Evolutionary conservation across 1,140 invertebrate genomes (phyloP).

Genomic region (Teleopsis dalmanni): DNA sequence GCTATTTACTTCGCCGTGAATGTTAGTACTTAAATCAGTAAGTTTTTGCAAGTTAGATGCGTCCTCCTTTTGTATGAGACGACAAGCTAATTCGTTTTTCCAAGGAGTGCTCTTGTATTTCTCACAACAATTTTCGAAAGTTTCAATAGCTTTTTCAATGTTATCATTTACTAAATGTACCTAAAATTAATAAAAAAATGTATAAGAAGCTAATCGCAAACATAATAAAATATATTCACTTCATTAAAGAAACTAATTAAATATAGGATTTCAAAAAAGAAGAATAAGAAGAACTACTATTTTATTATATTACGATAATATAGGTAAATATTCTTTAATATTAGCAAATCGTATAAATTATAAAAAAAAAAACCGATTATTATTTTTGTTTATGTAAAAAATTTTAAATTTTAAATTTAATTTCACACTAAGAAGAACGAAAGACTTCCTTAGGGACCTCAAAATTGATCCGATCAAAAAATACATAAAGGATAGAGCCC

Average conservation of each 20-base stretch:
- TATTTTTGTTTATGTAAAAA: no score
- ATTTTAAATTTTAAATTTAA: no score
- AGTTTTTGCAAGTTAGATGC: slow-evolving; percentile 66
- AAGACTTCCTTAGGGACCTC: no score
- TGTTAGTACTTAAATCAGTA: slow-evolving; percentile 65
- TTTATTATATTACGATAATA: not conserved
- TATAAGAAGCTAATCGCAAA: not conserved
- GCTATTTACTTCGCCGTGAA: slow-evolving; percentile 74
- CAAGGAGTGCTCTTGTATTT: slow-evolving; percentile 59
- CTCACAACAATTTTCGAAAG: slow-evolving; percentile 60
- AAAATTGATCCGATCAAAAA: no score
- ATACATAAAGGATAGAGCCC: no score
- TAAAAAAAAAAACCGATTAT: no score
- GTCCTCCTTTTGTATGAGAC: slow-evolving; percentile 69
- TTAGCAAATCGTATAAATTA: no score
- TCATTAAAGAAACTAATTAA: not conserved
- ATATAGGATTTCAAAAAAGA: not conserved
- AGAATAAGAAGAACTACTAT: not conserved
- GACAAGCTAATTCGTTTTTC: slow-evolving; percentile 62
- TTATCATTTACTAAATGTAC: slow-evolving; percentile 60
- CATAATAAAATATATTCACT: slow-evolving; percentile 25
- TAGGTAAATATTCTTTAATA: no score
- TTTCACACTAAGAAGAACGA: no score
- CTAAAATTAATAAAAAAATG: not conserved
- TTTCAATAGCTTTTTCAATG: slow-evolving; percentile 55